A percentile compares a stretch with the other conserved stretches of the same genome.
Evolutionary conservation across 2,113 vertebrate genomes (phyloP).

Genomic region (Syrrhaptes paradoxus): DNA sequence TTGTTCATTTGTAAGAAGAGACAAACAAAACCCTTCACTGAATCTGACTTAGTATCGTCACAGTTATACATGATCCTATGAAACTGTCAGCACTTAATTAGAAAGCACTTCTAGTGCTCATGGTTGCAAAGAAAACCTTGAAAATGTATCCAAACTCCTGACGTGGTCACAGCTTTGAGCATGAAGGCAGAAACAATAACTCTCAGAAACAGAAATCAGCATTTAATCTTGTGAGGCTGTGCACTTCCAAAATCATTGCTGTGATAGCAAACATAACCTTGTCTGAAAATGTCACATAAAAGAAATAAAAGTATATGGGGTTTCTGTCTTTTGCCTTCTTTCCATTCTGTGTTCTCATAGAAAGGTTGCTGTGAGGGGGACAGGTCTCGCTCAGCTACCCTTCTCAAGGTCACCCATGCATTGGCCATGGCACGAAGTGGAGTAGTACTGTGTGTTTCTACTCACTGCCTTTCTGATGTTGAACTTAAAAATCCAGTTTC

Average conservation of each 20-base stretch:
- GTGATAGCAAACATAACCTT: not conserved
- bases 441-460: not conserved
- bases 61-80: not conserved
- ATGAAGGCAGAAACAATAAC: not conserved
- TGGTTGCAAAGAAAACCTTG: not conserved
- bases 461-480: not conserved
- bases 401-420: fast-evolving
- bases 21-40: not conserved
- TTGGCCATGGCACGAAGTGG: not conserved
- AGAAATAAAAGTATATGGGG: not conserved
- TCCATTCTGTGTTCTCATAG: not conserved
- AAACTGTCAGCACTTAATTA: not conserved
- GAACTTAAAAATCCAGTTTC: not conserved
- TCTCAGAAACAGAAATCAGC: not conserved
- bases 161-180: not conserved
- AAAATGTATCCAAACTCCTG: not conserved
- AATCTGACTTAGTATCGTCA: not conserved
- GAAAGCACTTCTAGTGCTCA: not conserved
- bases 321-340: not conserved
- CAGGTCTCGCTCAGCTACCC: not conserved
- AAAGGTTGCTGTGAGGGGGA: not conserved
- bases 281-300: not conserved
- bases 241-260: not conserved
- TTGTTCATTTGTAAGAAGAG: not conserved
- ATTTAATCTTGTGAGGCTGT: not conserved